Base-by-base conservation (phyloP, 2,113 vertebrate species). In the Corydoras sp. region DNA sequence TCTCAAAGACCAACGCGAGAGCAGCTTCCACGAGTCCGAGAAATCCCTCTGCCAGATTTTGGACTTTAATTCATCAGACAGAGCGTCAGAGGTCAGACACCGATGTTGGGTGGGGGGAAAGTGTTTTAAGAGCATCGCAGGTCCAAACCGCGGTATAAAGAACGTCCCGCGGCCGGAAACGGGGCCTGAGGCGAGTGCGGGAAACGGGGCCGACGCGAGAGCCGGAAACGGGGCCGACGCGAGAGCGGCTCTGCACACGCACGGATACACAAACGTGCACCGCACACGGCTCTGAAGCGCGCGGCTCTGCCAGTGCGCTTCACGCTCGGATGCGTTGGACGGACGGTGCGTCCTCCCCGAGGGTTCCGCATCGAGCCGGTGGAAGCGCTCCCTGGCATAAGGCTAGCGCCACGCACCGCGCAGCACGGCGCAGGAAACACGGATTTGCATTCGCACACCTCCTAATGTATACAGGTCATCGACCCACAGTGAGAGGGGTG, bases 401-500 rank as follows among this genome's bases (percentile, higher is more conserved):
- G 60, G 30, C 69, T 62, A 12, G 29, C 18, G 12, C 18, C 15
- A 69, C 15, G 59, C 12, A 43, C 29, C 32, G 69, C 58, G 49
- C 58, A 58, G 53, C 83, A 81, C 78, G 79, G 74, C 81, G 79
- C 65, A 77, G 69, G 77, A 80, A 78, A 80, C 64, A 69, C 7
- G 61, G 43, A 88, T 90, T 87, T 88, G 82, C 85, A 88, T 90
- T 86, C 62, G 75, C 79, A 81, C 83, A 87, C 85, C 86, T 84
- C 86, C 87, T 88, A 87, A 88, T 89, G 83, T 89, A 89, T 89
- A 89, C 87, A 85, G 88, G 85, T 86, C 81, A 74, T 74, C 84
- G 86, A 87, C 85, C 85, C 68, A 51, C 58, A 66, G 72, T 73
- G 64, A 84, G 74, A 56, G 13, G 77, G 84, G 86, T 88, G 77